Conservation (phyloP, 1,140 invertebrate species). For the Lysiphlebus fabarum region DNA sequence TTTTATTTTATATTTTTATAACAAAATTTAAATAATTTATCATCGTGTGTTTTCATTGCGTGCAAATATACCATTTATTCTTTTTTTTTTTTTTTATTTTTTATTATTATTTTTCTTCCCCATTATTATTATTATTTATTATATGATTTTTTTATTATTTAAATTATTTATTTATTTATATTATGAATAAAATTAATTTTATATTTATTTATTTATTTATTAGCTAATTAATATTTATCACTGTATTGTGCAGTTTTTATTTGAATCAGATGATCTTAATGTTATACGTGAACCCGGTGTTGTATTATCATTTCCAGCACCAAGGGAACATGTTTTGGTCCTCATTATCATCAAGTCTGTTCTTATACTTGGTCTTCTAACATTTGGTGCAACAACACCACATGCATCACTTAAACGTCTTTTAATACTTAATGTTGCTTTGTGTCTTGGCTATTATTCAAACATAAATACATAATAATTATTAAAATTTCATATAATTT, state of each 20-base stretch:
- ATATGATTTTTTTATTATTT: not conserved
- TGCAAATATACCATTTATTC: no score
- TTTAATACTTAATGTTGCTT: slow-evolving; percentile 74
- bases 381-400: slow-evolving; percentile 80
- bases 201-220: not conserved
- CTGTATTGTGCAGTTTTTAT: slow-evolving; percentile 42
- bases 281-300: slow-evolving; percentile 43
- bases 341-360: slow-evolving; percentile 83
- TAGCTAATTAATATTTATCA: slow-evolving; percentile 31
- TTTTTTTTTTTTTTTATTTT: no score
- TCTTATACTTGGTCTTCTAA: slow-evolving; percentile 75
- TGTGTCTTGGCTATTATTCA: slow-evolving; percentile 63
- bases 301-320: slow-evolving; percentile 54
- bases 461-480: slow-evolving; percentile 25
- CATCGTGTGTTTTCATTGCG: no score
- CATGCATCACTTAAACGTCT: slow-evolving; percentile 77
- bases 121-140: no score
- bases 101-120: no score
- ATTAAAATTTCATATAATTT: slow-evolving; percentile 4
- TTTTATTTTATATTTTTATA: no score
- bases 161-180: not conserved
- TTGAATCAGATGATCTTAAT: slow-evolving; percentile 34
- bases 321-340: slow-evolving; percentile 71
- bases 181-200: not conserved
- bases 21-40: no score